These are phyloP conservation scores for Piezodorus guildinii DNA, from an alignment of 1,140 invertebrate species.

Conservation along the genomic window DNA sequence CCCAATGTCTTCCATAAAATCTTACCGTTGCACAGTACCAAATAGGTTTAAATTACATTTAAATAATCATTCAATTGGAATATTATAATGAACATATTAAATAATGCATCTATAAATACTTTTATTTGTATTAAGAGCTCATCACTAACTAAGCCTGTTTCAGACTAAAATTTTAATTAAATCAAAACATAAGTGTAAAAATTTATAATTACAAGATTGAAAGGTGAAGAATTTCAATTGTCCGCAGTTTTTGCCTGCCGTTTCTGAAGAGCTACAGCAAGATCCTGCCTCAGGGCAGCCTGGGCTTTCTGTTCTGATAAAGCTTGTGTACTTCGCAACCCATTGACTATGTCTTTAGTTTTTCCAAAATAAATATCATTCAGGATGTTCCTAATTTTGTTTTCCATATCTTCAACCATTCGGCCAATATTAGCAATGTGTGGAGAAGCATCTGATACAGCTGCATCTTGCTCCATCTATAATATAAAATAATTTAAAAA, in stretches of 20 bases:
- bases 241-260: slow-evolving; percentile 46
- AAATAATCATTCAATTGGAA: background rate
- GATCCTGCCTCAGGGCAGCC: slow-evolving; percentile 71
- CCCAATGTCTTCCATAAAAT: too few species aligned
- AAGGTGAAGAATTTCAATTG: slow-evolving; percentile 23
- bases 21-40: too few species aligned
- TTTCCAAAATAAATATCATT: slow-evolving; percentile 99
- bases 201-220: slow-evolving; percentile 1
- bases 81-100: background rate
- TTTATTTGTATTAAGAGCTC: background rate
- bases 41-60: too few species aligned
- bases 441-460: slow-evolving; percentile 81
- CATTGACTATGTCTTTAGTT: slow-evolving; percentile 97
- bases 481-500: too few species aligned
- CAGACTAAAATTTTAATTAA: background rate
- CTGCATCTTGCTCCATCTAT: slow-evolving; percentile 78
- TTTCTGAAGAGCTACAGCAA: slow-evolving; percentile 67
- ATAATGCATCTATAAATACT: background rate
- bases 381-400: slow-evolving; percentile 95
- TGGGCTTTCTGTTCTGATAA: slow-evolving; percentile 72
- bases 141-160: background rate
- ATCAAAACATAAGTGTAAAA: background rate
- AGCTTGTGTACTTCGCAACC: slow-evolving; percentile 78
- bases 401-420: slow-evolving; percentile 97
- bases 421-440: slow-evolving; percentile 98